These are phyloP conservation scores for Drosophila cognata DNA, from an alignment of 2,888 invertebrate species.

Conservation along the genomic window DNA sequence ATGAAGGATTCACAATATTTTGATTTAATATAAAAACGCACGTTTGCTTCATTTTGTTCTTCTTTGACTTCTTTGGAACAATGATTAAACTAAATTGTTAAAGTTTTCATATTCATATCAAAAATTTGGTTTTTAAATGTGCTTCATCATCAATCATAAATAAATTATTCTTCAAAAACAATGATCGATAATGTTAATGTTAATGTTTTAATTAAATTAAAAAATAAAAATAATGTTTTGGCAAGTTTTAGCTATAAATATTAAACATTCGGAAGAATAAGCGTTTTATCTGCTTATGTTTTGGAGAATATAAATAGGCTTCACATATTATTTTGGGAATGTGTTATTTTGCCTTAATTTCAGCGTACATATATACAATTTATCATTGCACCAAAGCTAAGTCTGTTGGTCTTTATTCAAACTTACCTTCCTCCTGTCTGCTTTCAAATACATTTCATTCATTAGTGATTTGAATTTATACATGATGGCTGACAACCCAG, in stretches of 20 bases:
- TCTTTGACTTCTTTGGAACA: background rate
- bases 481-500: constrained; percentile 21
- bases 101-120: background rate
- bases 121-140: background rate
- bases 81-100: background rate
- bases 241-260: background rate
- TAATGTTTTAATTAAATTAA: background rate
- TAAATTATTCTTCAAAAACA: background rate
- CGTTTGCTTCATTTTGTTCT: background rate
- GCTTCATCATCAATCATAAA: background rate
- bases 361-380: background rate
- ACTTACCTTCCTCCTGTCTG: accelerated
- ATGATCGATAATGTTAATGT: too few relatives aligned
- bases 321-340: background rate
- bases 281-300: background rate
- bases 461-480: constrained; percentile 9
- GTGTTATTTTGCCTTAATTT: background rate
- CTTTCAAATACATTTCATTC: background rate
- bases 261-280: background rate
- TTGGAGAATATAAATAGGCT: background rate
- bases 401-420: background rate
- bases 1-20: background rate
- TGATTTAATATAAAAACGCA: background rate
- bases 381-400: background rate
- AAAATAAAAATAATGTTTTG: background rate